phyloP scores from a whole-genome alignment of 1,140 invertebrate genomes.

The Megalopta genalis region DNA sequence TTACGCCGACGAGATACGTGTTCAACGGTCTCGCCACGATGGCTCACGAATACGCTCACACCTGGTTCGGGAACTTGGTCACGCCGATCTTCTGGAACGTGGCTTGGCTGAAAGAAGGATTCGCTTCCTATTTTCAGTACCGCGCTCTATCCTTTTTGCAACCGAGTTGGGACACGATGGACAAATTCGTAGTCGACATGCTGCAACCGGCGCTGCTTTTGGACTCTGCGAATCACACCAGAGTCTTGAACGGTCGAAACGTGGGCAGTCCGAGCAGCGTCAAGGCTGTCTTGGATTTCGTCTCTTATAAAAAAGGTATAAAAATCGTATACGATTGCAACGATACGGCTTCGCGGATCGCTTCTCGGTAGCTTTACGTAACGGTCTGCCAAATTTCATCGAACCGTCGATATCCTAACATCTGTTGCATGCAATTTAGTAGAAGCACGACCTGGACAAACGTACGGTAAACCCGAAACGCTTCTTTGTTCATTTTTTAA shows the following conservation, averaged over 20 bases:
- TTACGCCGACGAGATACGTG: slow-evolving; percentile 81
- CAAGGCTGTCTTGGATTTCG: slow-evolving; percentile 87
- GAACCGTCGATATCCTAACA: too few species aligned
- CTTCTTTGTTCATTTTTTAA: too few species aligned
- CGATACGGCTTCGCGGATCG: too few species aligned
- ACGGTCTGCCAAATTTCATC: too few species aligned
- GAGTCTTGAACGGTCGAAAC: slow-evolving; percentile 87
- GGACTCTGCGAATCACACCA: slow-evolving; percentile 85
- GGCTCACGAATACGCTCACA: slow-evolving; percentile 91
- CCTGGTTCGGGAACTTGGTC: slow-evolving; percentile 90
- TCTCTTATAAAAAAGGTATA: slow-evolving; percentile 87
- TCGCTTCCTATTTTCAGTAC: slow-evolving; percentile 88
- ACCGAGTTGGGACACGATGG: slow-evolving; percentile 88
- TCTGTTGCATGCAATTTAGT: too few species aligned
- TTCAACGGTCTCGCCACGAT: slow-evolving; percentile 84
- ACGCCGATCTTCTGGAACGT: slow-evolving; percentile 88
- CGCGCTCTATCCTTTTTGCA: slow-evolving; percentile 81
- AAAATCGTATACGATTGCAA: too few species aligned
- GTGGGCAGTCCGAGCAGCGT: slow-evolving; percentile 88
- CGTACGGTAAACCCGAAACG: too few species aligned
- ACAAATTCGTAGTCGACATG: slow-evolving; percentile 87
- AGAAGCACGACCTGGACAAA: too few species aligned
- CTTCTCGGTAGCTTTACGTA: too few species aligned
- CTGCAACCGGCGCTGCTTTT: slow-evolving; percentile 81
- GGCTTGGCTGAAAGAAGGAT: slow-evolving; percentile 92